Percentiles rank a stretch among this genome's conserved stretches.
phyloP scores from a whole-genome alignment of 2,888 invertebrate genomes.

The Andrena flavipes region DNA sequence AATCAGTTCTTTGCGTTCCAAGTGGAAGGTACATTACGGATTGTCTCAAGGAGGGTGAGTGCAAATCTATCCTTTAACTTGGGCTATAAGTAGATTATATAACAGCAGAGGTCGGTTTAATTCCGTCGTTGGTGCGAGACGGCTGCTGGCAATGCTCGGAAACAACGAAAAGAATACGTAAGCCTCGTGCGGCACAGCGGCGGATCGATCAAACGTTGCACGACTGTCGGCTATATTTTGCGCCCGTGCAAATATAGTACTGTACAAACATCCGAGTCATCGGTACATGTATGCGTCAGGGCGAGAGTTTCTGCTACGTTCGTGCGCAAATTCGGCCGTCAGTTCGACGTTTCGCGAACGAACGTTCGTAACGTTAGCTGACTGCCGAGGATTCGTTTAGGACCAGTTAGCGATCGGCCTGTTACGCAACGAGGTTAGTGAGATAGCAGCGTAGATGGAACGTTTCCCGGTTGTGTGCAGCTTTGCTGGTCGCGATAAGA shows the following conservation, averaged over 20 bases:
- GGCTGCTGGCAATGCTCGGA: slow-evolving; percentile 1
- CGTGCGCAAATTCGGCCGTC: slow-evolving; percentile 14
- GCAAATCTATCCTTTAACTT: not conserved
- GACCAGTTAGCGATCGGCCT: not conserved
- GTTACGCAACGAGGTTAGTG: slow-evolving; percentile 61
- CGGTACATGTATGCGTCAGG: not conserved
- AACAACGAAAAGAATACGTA: slow-evolving; percentile 34
- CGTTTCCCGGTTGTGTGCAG: slow-evolving; percentile 28
- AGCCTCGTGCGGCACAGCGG: slow-evolving; percentile 16
- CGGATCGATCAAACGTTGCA: slow-evolving; percentile 51
- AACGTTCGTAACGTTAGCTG: slow-evolving; percentile 47
- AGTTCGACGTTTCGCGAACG: not conserved
- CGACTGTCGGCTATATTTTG: not conserved
- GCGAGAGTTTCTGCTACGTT: not conserved
- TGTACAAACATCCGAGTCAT: slow-evolving; percentile 37
- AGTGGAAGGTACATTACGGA: slow-evolving; percentile 69
- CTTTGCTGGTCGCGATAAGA: slow-evolving; percentile 31
- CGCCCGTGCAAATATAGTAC: slow-evolving; percentile 23
- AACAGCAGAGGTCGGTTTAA: slow-evolving; percentile 35
- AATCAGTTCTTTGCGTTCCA: slow-evolving; percentile 45
- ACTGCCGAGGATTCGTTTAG: slow-evolving; percentile 46
- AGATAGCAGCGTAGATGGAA: slow-evolving; percentile 37
- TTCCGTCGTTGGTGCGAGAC: slow-evolving; percentile 31
- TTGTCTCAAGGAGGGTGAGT: slow-evolving; percentile 78
- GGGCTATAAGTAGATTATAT: slow-evolving; percentile 29